Evolutionary conservation across 1,140 invertebrate genomes (phyloP).

Genomic region (Drosophila orosa): DNA sequence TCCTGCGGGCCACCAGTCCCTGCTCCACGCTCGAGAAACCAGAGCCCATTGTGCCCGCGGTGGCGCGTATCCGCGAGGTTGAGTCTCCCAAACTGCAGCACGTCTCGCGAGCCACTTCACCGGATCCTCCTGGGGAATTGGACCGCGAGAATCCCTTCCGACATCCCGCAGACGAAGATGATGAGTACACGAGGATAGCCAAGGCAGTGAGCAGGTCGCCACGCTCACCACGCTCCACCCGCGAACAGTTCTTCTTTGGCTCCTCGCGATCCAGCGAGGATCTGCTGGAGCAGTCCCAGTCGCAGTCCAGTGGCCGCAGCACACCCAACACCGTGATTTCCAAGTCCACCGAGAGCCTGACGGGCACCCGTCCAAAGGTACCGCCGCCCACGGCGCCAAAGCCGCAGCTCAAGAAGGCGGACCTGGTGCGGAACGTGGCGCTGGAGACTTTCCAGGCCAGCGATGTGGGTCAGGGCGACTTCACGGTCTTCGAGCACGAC

Average conservation of each 20-base stretch:
- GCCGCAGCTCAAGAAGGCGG: constrained; percentile 78
- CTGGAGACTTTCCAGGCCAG: constrained; percentile 76
- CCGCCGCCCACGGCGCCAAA: constrained; percentile 78
- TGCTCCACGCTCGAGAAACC: constrained; percentile 67
- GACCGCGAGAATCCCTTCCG: constrained; percentile 83
- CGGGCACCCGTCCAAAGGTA: constrained; percentile 65
- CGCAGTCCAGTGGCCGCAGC: constrained; percentile 68
- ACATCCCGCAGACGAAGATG: constrained; percentile 42
- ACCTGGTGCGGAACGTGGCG: constrained; percentile 74
- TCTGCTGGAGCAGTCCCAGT: constrained; percentile 73
- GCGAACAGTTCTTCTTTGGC: constrained; percentile 78
- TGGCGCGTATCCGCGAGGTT: constrained; percentile 75
- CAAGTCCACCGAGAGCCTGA: constrained; percentile 76
- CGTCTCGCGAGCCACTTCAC: constrained; percentile 67
- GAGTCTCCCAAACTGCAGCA: constrained; percentile 70
- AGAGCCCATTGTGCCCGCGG: constrained; percentile 66
- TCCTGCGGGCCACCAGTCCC: constrained; percentile 76
- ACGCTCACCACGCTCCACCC: constrained; percentile 48
- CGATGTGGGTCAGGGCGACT: constrained; percentile 81
- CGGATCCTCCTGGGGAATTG: constrained; percentile 62
- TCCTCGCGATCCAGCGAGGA: constrained; percentile 73
- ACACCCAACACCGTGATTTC: constrained; percentile 68
- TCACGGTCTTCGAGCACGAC: constrained; percentile 82
- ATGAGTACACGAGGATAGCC: constrained; percentile 77
- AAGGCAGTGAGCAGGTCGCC: constrained; percentile 73